Percentiles rank a stretch among this genome's conserved stretches.
Conservation (phyloP, 2,113 vertebrate species). For the Panthera tigris region DNA sequence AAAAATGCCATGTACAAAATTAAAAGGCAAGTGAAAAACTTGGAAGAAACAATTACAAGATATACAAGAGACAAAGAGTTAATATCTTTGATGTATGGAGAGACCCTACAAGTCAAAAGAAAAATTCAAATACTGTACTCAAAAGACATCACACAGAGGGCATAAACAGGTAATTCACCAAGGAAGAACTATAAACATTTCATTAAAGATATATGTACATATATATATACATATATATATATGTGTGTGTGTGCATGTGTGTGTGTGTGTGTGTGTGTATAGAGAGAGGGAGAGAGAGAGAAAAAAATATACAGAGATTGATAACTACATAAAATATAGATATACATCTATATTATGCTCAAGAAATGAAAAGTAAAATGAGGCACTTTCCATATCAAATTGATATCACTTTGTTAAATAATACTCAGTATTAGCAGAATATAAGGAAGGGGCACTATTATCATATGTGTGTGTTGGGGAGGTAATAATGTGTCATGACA, state of each 20-base stretch:
- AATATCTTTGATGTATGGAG: not conserved
- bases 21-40: slow-evolving; percentile 35
- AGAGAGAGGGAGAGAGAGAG: not conserved
- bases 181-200: not conserved
- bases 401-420: not conserved
- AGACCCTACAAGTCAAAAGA: not conserved
- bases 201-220: not conserved
- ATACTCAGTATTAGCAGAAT: not conserved
- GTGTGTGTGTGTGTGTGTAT: too few relatives aligned
- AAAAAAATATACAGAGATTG: not conserved
- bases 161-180: not conserved
- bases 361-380: not conserved
- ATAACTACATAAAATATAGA: not conserved
- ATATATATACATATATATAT: too few relatives aligned
- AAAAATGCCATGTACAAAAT: slow-evolving; percentile 40
- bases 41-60: slow-evolving; percentile 16
- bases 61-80: slow-evolving; percentile 12
- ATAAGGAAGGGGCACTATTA: too few relatives aligned
- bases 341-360: not conserved
- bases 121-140: not conserved
- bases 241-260: too few relatives aligned
- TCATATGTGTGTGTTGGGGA: not conserved
- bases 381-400: not conserved
- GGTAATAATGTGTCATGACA: not conserved
- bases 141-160: not conserved